Base-by-base conservation (phyloP, 2,888 invertebrate genomes). In the Eurytoma californica region DNA sequence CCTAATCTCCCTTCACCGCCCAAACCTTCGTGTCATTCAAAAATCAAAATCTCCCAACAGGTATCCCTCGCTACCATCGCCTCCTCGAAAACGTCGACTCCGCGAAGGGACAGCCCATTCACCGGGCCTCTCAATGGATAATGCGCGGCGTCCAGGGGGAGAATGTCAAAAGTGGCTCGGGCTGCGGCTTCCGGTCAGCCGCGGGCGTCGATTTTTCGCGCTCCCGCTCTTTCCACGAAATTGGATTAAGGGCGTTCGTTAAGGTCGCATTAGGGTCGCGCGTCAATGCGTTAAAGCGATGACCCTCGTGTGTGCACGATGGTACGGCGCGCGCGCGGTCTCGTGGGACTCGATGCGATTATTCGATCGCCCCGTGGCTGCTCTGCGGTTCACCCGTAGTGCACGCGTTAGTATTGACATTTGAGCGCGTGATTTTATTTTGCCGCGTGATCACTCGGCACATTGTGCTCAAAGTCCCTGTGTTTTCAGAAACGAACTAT, bases 161-260 rank as follows among this genome's bases (percentile, higher is more conserved):
- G 28, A 63, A 7, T 30, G 51, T 53, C 28, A 18, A 51, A 53
- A 68, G 28, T 57, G 57, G 47, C 24, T 69, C n/a, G 16, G 3
- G 14, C 2, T 9, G 14, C 80, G 80, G 85, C 84, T 89, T 89
- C 88, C 88, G 89, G 89, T 87, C 88, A 85, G 82, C 83, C 83
- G 83, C 28, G 28, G 13, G 24, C 74, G 82, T 82, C 18, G 12
- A 58, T 12, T n/a, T 9, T 28, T 24, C 28, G 16, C 18, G 47
- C 13, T n/a, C 16, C 39, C 18, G 53, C 60, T 16, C 79, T 85
- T 84, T 84, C 83, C 83, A 77, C 82, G 79, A 85, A 86, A 89
- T 87, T 87, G 88, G 89, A 88, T 89, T 88, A 88, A 83, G 84
- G 84, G 83, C 83, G 39, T 86, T 86, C 85, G 85, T 88, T 87